These are phyloP conservation scores for Cynopterus sphinx DNA, from an alignment of 2,797 vertebrate genomes.

Conservation along the genomic window DNA sequence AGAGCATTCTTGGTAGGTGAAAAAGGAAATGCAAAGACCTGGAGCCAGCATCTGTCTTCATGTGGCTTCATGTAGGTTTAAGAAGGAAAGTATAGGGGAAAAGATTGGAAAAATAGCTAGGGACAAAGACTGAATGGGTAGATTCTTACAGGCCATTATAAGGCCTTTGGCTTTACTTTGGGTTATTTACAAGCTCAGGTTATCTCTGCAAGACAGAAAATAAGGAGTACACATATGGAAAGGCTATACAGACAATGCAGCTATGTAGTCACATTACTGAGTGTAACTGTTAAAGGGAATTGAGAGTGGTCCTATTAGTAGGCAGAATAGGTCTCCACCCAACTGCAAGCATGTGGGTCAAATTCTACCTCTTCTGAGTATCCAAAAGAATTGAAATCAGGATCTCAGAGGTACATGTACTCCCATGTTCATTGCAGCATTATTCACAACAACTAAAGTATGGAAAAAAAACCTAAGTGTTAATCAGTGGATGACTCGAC, in stretches of 20 bases:
- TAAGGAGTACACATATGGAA: not conserved
- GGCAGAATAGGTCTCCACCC: not conserved
- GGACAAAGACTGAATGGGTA: not conserved
- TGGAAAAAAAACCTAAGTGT: not conserved
- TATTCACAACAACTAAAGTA: not conserved
- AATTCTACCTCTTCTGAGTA: not conserved
- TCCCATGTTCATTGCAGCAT: not conserved
- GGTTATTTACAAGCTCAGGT: not conserved
- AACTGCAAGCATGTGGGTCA: not conserved
- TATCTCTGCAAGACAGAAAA: not conserved
- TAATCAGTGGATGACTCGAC: not conserved
- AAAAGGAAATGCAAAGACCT: not conserved
- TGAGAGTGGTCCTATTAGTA: not conserved
- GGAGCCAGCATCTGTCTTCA: not conserved
- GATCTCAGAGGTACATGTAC: not conserved
- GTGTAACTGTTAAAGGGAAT: not conserved
- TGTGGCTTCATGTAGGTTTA: not conserved
- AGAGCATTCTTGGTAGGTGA: not conserved
- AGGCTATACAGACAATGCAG: not conserved
- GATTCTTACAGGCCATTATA: not conserved
- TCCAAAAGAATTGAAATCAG: not conserved
- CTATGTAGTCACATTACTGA: not conserved
- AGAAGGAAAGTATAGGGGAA: not conserved
- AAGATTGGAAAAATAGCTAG: not conserved
- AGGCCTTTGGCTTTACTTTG: not conserved